These are phyloP conservation scores for Cephus nigrinus DNA, from an alignment of 2,888 invertebrate genomes.

Conservation along the genomic window DNA sequence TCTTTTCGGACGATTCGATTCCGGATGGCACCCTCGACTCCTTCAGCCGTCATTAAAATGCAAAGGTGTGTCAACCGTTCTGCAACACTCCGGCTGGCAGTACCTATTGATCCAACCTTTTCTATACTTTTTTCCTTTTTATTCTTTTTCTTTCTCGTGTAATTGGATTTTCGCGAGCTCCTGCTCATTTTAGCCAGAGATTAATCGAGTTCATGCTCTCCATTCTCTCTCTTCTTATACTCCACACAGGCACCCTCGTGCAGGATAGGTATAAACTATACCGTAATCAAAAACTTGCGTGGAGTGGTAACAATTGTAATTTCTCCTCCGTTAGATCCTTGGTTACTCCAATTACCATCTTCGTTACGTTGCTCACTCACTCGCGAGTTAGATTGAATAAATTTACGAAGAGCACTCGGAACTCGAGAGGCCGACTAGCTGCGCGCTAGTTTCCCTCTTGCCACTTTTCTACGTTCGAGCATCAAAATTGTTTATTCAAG, in stretches of 20 bases:
- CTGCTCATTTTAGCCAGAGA: background rate
- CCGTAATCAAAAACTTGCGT: background rate
- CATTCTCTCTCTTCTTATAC: background rate
- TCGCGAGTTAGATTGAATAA: slow-evolving; percentile 35
- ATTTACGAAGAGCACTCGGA: slow-evolving; percentile 22
- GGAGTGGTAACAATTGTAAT: background rate
- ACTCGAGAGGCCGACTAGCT: background rate
- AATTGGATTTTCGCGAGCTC: background rate
- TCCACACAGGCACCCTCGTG: background rate
- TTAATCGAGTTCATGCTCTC: background rate
- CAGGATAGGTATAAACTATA: background rate
- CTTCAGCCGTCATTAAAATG: background rate
- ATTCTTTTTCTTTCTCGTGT: background rate
- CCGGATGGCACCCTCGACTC: background rate
- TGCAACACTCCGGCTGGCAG: background rate
- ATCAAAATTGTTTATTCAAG: slow-evolving; percentile 3
- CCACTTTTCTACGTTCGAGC: background rate
- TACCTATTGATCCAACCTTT: background rate
- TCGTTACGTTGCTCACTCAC: slow-evolving; percentile 31
- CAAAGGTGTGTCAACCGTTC: background rate
- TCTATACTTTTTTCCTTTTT: background rate
- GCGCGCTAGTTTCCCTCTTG: background rate
- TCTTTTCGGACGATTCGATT: background rate
- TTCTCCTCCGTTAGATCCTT: background rate
- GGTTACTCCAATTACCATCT: slow-evolving; percentile 39